Base-by-base conservation (phyloP, 2,113 vertebrate species). In the Entomyzon cyanotis region DNA sequence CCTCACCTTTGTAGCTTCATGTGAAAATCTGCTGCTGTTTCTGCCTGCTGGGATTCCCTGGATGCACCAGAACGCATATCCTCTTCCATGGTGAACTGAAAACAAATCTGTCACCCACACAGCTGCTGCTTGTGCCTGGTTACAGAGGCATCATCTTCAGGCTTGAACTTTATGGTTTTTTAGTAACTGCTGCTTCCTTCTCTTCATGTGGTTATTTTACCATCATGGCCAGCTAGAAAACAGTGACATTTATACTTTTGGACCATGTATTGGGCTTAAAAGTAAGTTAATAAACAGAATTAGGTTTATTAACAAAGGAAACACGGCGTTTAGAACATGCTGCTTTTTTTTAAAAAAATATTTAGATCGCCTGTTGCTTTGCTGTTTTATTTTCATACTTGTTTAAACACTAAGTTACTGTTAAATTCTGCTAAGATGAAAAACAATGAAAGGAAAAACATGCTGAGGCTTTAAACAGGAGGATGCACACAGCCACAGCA, bases 311-410 rank as follows among this genome's bases (percentile, higher is more conserved):
- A 85, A 46, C 5, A 87, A 46, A 58, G 15, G 12, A 82, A 19
- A 6, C 6, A 11, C 56, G 24, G 6, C 11, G 21, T 5, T 64
- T 46, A 68, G 16, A 5, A 27, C 5, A 50, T 7, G 17, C 7
- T 33, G 9, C 2, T 94, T 86, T 77, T 67, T 94, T 86, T 77
- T 67, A 53, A 5, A 47, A 47, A 64, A 70, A 17, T 22, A 27
- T 46, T 80, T 62, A 22, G 3, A 12, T 52, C 0, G 15, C 10
- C 5, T 14, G 8, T 18, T 59, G 13, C 24, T 62, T 46, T 27
- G 5, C 20, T 52, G 10, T 16, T 39, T 27, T 33, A 39, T 55
- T 42, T 15, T 1, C 37, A 18, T 31, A 11, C 1, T 2, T 0
- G 11, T 70, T 78, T 85, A 82, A 87, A 58, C 19, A 46, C 84